Evolutionary conservation across 2,888 invertebrate species (phyloP).

Genomic region (Campoplex capitator): DNA sequence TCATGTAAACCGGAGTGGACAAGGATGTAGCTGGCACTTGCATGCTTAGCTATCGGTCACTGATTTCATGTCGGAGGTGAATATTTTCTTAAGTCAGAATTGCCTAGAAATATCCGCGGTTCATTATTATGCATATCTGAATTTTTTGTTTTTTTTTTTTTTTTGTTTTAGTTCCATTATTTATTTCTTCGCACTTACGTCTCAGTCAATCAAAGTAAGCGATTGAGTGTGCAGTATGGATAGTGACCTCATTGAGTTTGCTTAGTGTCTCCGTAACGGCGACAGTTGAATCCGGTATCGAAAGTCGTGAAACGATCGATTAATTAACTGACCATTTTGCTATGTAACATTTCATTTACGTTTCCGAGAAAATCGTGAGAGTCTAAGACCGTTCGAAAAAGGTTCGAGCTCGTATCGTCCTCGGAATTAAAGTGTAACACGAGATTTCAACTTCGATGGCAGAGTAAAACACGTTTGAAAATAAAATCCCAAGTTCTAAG

Average conservation of each 20-base stretch:
- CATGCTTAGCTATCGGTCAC: constrained; percentile 34
- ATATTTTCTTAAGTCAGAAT: constrained; percentile 26
- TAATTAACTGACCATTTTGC: constrained; percentile 60
- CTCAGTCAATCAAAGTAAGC: constrained; percentile 23
- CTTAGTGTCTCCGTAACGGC: constrained; percentile 55
- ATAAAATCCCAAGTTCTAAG: background rate
- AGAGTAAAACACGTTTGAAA: constrained; percentile 18
- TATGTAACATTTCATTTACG: constrained; percentile 35
- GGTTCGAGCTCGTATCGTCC: constrained; percentile 24
- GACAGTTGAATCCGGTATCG: constrained; percentile 63
- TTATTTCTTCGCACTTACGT: constrained; percentile 8
- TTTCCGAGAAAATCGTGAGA: constrained; percentile 51
- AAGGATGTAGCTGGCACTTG: constrained; percentile 1
- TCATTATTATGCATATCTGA: constrained; percentile 20
- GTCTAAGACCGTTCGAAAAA: constrained; percentile 31
- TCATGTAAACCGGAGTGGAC: constrained; percentile 17
- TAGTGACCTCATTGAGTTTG: constrained; percentile 64
- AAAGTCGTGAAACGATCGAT: constrained; percentile 60
- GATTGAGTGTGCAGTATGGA: constrained; percentile 35
- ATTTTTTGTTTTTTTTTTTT: background rate
- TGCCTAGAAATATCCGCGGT: background rate
- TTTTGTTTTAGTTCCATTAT: background rate
- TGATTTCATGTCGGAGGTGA: constrained; percentile 38
- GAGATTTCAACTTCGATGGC: constrained; percentile 19
- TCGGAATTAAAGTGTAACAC: constrained; percentile 54